Conservation (phyloP, 2,888 invertebrate species). For the Eilema griseolum region DNA sequence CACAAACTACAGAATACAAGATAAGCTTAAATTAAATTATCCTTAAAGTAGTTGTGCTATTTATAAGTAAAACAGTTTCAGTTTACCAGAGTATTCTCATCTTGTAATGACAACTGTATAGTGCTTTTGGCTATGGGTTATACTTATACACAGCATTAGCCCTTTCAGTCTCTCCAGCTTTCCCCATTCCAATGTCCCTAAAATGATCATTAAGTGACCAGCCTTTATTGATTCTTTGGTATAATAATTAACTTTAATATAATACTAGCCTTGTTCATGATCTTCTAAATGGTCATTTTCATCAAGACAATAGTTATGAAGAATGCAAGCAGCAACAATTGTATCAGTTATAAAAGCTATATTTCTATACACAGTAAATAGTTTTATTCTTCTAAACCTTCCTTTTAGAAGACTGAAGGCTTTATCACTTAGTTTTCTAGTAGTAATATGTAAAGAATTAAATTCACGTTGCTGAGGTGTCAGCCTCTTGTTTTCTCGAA, state of each 20-base stretch:
- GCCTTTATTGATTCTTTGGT: background rate
- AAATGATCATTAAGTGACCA: background rate
- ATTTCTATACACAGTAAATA: slow-evolving; percentile 71
- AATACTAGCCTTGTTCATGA: slow-evolving; percentile 37
- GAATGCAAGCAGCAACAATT: slow-evolving; percentile 72
- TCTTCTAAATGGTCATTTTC: slow-evolving; percentile 69
- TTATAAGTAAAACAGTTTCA: background rate
- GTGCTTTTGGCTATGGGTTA: background rate
- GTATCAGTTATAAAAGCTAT: slow-evolving; percentile 71
- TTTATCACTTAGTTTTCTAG: slow-evolving; percentile 69
- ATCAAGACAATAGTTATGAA: slow-evolving; percentile 72
- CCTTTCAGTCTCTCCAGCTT: background rate
- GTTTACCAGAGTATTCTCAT: background rate
- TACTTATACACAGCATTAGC: background rate
- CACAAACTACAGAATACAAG: background rate
- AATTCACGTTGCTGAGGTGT: slow-evolving; percentile 69
- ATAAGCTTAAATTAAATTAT: background rate
- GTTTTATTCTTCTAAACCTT: slow-evolving; percentile 68
- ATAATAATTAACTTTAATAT: background rate
- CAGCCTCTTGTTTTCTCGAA: slow-evolving; percentile 69
- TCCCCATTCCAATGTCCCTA: background rate
- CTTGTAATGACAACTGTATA: background rate
- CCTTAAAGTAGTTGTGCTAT: background rate
- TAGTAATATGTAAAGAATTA: slow-evolving; percentile 63
- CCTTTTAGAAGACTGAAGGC: slow-evolving; percentile 66